A percentile compares a stretch with the other conserved stretches of the same genome.
These are phyloP conservation scores for Rapana venosa DNA, from an alignment of 2,888 invertebrate genomes.

Conservation along the genomic window DNA sequence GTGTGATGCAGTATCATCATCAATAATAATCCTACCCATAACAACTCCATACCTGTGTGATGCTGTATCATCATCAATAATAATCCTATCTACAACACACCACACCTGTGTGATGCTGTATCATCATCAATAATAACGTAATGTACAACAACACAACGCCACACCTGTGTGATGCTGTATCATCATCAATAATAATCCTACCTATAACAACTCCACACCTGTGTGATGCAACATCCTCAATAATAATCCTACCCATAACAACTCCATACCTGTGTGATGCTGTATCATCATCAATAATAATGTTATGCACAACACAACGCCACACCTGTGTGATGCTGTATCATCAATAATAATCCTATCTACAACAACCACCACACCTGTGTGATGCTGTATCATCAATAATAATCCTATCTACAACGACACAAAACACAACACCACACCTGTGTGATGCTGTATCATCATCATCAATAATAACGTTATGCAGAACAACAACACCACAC, in stretches of 20 bases:
- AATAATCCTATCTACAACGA: too few species aligned
- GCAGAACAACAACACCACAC: too few species aligned
- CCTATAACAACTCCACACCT: too few species aligned
- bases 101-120: background rate
- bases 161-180: background rate
- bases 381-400: conserved; percentile 64
- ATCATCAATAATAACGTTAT: too few species aligned
- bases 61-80: background rate
- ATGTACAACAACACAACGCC: background rate
- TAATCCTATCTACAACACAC: background rate
- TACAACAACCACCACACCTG: background rate
- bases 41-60: background rate
- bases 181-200: background rate
- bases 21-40: background rate
- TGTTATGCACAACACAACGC: background rate
- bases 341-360: too few species aligned
- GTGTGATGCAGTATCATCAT: too few species aligned
- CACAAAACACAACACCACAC: too few species aligned
- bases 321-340: background rate
- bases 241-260: background rate
- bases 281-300: background rate
- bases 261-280: too few species aligned
- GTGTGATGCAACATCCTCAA: too few species aligned
- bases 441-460: too few species aligned
- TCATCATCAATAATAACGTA: too few species aligned